These are phyloP conservation scores for Triplophysa siluroides DNA, from an alignment of 2,113 vertebrate genomes.

Conservation along the genomic window DNA sequence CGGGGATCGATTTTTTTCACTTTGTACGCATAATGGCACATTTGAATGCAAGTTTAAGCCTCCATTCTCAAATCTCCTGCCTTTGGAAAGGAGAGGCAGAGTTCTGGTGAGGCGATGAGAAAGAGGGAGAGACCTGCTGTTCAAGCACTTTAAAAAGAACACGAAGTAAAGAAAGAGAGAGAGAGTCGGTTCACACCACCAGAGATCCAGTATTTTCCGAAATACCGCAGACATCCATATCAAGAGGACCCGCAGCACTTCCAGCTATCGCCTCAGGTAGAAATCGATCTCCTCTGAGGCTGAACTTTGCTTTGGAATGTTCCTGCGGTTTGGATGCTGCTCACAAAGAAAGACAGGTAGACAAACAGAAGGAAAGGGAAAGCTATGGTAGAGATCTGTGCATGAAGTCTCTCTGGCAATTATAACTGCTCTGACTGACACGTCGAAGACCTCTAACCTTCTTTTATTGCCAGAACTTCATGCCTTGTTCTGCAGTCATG, in stretches of 20 bases:
- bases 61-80: neutral
- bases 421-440: slow-evolving; percentile 8
- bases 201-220: slow-evolving; percentile 23
- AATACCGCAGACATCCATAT: slow-evolving; percentile 15
- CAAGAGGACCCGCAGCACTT: slow-evolving; percentile 12
- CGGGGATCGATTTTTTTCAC: neutral
- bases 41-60: neutral
- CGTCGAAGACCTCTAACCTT: slow-evolving; percentile 9
- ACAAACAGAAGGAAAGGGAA: neutral
- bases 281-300: slow-evolving; percentile 34
- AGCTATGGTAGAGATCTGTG: neutral
- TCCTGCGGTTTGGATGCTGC: slow-evolving; percentile 23
- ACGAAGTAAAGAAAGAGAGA: neutral
- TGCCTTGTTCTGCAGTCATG: slow-evolving; percentile 25
- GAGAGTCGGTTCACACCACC: neutral
- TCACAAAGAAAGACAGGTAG: slow-evolving; percentile 4
- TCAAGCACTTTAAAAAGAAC: slow-evolving; percentile 27
- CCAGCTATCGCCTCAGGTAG: slow-evolving; percentile 10
- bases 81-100: slow-evolving; percentile 20
- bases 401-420: slow-evolving; percentile 12
- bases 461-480: slow-evolving; percentile 26
- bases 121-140: slow-evolving; percentile 6
- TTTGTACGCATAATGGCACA: neutral
- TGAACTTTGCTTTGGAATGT: slow-evolving; percentile 40
- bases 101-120: neutral